Base-by-base conservation (phyloP, 2,113 vertebrate genomes). In the Clarias gariepinus region DNA sequence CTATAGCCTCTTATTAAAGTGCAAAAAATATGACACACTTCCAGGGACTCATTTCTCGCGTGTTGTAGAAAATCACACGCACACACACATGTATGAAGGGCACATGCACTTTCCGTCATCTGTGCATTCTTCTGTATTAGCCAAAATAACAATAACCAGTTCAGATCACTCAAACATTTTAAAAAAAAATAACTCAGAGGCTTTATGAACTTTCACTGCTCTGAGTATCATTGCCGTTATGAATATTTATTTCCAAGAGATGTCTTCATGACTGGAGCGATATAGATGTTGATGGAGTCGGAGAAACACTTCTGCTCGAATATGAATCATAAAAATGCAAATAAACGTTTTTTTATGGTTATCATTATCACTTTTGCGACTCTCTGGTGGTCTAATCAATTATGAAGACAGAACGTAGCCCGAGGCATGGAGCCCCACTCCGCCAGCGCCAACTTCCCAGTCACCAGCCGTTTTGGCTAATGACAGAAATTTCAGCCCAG, bases 391-490 rank as follows among this genome's bases (percentile, higher is more conserved):
- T 94, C 93, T 92, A 94, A 95, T 94, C 90, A 93, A 89, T 94
- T 91, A 94, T 90, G 91, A 78, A 92, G 94, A 92, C 85, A 88
- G 92, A 96, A 94, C 88, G 89, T 94, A 84, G 92, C 92, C 94
- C 92, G 83, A 55, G 91, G 93, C 91, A 94, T 92, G 85, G 91
- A 94, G 89, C 84, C 90, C 90, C 0, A 90, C 91, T 91, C 92
- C 86, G 93, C 91, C 90, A 92, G 89, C 90, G 89, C 89, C 82
- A 60, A 91, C 90, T 92, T 87, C 90, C 92, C 73, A 91, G 94
- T 95, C 92, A 95, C 94, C 94, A 96, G 94, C 91, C 94, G 87
- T 94, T 95, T 95, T 94, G 89, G 93, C 93, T 96, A 96, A 96
- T 94, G 92, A 91, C 91, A 91, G 84, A 95, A 92, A 87, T 90